Evolutionary conservation across 1,140 invertebrate species (phyloP), one percentile per base, ranked within the genome.

Genomic region (Lepeophtheirus salmonis): DNA sequence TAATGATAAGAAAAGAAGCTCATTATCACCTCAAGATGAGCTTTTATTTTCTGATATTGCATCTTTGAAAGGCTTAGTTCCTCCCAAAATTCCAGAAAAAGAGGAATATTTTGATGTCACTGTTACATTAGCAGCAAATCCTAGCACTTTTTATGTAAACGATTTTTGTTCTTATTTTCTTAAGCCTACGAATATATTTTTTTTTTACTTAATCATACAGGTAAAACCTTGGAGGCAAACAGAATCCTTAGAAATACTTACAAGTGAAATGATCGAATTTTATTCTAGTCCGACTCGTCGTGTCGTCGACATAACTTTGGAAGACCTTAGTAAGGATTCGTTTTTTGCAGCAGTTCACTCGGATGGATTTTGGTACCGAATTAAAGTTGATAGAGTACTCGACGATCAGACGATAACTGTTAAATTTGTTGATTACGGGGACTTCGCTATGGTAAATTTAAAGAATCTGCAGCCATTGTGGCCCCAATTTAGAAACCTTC

Each of bases 291-390:
- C 30, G 6, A 10, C 30, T 41, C 30, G 30, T n/a, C 30, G 30
- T n/a, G 30, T 41, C 6, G 6, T 10, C 30, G 6, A 21, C 2
- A 18, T 63, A 17, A 70, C 70, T 0, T 12, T 61, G 1, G 70
- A 70, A 17, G 70, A 69, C 12, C 61, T 72, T 6, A 70, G 67
- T 57, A 73, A 76, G 50, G 74, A 75, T 41, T 65, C 65, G 26
- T 67, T 78, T 1, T 79, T 75, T 64, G 77, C 76, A 14, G 77
- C 72, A 1, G 72, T 68, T 60, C 74, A 77, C 63, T 68, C 67
- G 0, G 74, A 76, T 64, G 71, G 74, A 20, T 62, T 69, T 17
- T 80, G 77, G 77, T 78, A 78, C 63, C 74, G 78, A 77, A 71
- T 69, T 4, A 72, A 67, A 41, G 65, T 74, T 2, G 67, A 69